Evolutionary conservation across 2,888 invertebrate species (phyloP), one percentile per base, ranked within the genome.

Genomic region (Scaptomyza caliginosa): DNA sequence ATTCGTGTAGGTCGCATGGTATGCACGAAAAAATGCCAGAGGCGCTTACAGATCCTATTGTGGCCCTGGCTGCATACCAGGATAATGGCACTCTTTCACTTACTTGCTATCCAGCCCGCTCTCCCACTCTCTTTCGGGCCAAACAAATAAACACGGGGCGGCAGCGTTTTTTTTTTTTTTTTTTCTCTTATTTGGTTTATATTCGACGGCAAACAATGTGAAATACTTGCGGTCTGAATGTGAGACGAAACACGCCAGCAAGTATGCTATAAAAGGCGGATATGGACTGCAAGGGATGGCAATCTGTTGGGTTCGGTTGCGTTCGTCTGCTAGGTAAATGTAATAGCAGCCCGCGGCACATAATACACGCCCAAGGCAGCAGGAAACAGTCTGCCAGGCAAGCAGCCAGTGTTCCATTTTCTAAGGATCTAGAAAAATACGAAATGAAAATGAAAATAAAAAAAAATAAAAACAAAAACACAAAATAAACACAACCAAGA

Each of bases 361-460:
- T 65, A 55, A 69, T 39, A 54, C 46, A 26, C 43, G 32, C 57
- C 57, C 45, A 46, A 66, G 60, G 51, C 64, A 66, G 58, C 57
- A 67, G 58, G 66, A 79, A 80, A 65, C 77, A 59, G 54, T 45
- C 66, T 69, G 49, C 67, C 26, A 28, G 43, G n/a, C 46, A 62
- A 46, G 46, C 69, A 76, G 63, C 26, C 66, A 70, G 58, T 82
- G 86, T 66, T 81, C 88, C 79, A 85, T 75, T 85, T 81, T 85
- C 83, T 72, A 74, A 68, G 57, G 66, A 79, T 66, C 34, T 32
- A 13, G 17, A 26, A 66, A 55, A 60, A 11, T 60, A 46, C 48
- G 74, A 58, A n/a, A n/a, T n/a, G n/a, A n/a, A n/a, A n/a, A n/a
- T n/a, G n/a, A n/a, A n/a, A n/a, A 42, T 17, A 17, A 39, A 54